phyloP scores from a whole-genome alignment of 2,888 invertebrate genomes.

The Aphidoletes aphidimyza region DNA sequence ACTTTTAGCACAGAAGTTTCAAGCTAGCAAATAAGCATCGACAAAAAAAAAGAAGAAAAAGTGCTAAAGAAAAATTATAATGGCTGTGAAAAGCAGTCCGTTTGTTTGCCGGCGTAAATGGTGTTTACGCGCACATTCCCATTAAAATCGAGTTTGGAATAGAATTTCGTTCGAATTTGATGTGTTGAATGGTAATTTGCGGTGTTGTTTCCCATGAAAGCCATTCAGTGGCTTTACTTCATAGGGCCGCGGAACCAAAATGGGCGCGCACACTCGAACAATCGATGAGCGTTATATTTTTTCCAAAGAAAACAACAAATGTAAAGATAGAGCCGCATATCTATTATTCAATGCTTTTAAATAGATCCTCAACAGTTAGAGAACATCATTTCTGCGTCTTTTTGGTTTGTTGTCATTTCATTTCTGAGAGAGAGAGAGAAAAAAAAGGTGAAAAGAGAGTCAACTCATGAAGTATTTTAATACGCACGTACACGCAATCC shows the following conservation, averaged over 20 bases:
- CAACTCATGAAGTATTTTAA: background rate
- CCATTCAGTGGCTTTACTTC: no score
- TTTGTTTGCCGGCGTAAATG: background rate
- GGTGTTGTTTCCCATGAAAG: no score
- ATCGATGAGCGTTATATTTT: background rate
- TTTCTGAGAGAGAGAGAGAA: background rate
- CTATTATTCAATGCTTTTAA: background rate
- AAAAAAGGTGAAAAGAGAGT: background rate
- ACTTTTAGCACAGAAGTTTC: background rate
- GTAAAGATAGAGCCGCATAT: background rate
- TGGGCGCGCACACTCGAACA: no score
- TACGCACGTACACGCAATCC: constrained; percentile 49
- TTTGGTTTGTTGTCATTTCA: background rate
- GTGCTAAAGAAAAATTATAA: background rate
- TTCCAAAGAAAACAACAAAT: background rate
- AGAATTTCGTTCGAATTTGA: no score
- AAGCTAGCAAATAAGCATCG: background rate
- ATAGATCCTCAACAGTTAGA: background rate
- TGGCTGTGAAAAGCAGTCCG: background rate
- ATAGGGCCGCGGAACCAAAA: no score
- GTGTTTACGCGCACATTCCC: background rate
- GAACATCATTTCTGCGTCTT: background rate
- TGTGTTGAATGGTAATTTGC: no score
- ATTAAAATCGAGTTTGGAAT: background rate
- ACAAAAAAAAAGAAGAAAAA: background rate